Conservation (phyloP, 2,888 invertebrate genomes). For the Caenorhabditis afra region DNA sequence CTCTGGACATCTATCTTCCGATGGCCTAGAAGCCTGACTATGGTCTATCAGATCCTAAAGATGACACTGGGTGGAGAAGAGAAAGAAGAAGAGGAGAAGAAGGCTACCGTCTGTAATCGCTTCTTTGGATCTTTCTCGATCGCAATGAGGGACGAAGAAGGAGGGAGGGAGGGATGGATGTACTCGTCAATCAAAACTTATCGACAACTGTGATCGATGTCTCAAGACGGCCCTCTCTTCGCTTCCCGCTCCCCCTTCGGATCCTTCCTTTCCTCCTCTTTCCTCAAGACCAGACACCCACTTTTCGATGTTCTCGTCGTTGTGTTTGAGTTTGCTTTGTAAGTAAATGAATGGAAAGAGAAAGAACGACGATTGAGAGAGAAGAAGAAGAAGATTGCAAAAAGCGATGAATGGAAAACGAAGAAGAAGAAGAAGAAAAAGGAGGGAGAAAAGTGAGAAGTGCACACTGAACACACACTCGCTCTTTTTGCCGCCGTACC, state of each 20-base stretch:
- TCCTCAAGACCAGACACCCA: no score
- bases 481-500: no score
- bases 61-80: no score
- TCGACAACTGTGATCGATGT: conserved; percentile 55
- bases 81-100: no score
- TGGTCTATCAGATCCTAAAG: no score
- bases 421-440: conserved; percentile 10
- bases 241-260: neutral
- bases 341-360: neutral
- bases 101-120: neutral
- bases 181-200: conserved; percentile 63
- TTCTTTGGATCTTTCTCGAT: conserved; percentile 1
- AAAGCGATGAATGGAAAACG: conserved; percentile 30
- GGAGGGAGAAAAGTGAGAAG: neutral
- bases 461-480: no score
- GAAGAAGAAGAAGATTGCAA: conserved; percentile 14
- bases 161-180: conserved; percentile 19
- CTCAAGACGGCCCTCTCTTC: neutral
- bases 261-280: no score
- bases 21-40: no score
- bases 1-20: no score
- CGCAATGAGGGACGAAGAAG: no score
- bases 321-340: no score
- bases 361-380: neutral
- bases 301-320: no score